Percentiles rank a stretch among this genome's conserved stretches.
Conservation (phyloP, 2,113 vertebrate species). For the Pelvicachromis taeniatus region DNA sequence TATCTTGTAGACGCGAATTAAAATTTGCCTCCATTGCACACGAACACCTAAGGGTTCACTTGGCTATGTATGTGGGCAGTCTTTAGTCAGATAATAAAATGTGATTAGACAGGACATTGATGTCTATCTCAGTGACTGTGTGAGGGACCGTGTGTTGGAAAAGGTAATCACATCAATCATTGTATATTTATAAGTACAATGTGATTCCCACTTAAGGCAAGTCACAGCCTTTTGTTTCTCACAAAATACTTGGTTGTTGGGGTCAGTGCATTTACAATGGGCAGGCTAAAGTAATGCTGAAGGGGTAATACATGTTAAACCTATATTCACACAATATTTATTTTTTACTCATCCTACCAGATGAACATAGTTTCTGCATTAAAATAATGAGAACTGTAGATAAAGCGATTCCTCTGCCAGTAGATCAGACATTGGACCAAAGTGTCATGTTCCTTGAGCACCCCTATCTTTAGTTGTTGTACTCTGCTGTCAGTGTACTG, state of each 20-base stretch:
- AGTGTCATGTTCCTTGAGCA: not conserved
- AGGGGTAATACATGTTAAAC: not conserved
- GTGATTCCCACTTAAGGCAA: not conserved
- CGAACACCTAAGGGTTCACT: not conserved
- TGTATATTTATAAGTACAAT: not conserved
- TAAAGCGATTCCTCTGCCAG: not conserved
- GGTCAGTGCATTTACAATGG: not conserved
- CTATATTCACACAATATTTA: not conserved
- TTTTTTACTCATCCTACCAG: not conserved
- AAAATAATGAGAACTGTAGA: not conserved
- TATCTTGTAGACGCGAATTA: not conserved
- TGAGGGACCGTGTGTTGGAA: not conserved
- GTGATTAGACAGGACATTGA: not conserved
- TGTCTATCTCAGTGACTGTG: not conserved
- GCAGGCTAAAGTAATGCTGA: not conserved
- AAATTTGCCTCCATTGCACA: not conserved
- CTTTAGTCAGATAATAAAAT: not conserved
- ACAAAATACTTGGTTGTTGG: not conserved
- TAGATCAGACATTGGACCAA: constrained; percentile 31
- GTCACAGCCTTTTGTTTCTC: not conserved
- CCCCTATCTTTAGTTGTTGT: not conserved
- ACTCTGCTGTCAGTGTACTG: constrained; percentile 33
- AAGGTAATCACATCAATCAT: not conserved
- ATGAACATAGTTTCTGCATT: not conserved
- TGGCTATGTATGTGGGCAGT: not conserved